Conservation (phyloP, 2,888 invertebrate genomes). For the Alviniconcha strummeri region DNA sequence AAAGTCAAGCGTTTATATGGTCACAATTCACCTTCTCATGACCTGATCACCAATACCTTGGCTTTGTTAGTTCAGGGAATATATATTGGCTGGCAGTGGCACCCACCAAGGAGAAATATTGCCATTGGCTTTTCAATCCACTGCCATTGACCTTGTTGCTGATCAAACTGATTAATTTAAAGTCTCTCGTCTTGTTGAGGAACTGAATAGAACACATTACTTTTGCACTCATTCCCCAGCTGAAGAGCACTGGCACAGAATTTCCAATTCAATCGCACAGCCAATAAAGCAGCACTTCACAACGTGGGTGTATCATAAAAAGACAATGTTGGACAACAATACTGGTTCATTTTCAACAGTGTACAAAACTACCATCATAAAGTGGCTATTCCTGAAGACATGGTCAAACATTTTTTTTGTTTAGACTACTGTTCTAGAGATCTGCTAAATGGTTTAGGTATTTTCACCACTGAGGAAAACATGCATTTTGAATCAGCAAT, state of each 20-base stretch:
- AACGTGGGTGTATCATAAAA: no score
- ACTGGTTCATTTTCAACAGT: no score
- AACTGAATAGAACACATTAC: background rate
- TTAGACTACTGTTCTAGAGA: background rate
- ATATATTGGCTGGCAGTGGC: background rate
- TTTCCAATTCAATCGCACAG: background rate
- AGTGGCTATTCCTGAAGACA: no score
- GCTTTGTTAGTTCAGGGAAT: background rate
- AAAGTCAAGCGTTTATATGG: no score
- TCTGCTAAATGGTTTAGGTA: background rate
- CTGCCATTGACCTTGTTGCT: slow-evolving; percentile 18
- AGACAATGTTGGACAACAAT: no score
- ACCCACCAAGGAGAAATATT: no score
- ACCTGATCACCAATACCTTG: slow-evolving; percentile 1
- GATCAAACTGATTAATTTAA: slow-evolving; percentile 4
- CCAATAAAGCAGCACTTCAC: no score
- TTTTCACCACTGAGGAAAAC: no score
- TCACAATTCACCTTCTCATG: no score
- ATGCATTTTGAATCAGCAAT: no score
- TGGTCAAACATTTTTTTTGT: no score
- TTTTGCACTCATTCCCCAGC: background rate
- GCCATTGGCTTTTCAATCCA: background rate
- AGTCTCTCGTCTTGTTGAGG: background rate
- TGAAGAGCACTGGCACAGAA: slow-evolving; percentile 7
- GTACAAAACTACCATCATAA: no score